Evolutionary conservation across 2,113 vertebrate species (phyloP), one percentile per base, ranked within the genome.

Genomic region (Parotia lawesii): DNA sequence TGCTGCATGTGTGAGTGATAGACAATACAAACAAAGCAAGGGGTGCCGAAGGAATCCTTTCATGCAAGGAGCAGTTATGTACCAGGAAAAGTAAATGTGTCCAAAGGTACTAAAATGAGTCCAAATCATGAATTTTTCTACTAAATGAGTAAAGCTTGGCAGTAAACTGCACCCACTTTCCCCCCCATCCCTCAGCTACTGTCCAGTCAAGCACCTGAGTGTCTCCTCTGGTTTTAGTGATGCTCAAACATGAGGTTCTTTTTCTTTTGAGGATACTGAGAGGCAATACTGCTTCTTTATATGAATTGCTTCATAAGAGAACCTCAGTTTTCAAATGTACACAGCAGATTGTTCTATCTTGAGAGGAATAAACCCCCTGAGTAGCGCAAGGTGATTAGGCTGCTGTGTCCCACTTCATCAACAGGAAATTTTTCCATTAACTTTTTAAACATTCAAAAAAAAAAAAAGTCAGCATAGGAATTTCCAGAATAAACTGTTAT

Each of bases 1-100:
- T 1, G 2, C 29, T 23, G 11, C 5, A 0, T 27, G 1, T 17
- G 12, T 22, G 61, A 80, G 29, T 40, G 65, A 40, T 7, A 38
- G 45, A 87, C 56, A 58, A 27, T 53, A 37, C 77, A 85, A 66
- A 4, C 47, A 72, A 77, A 83, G 45, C 67, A 19, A 11, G 33
- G 11, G 37, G 1, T 44, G 65, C 9, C 27, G 1, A 17, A 53
- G 73, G 31, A 66, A 14, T 87, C 37, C 23, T 27, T 77, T 25
- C 53, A 7, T 42, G 44, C 23, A 15, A 28, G 61, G 54, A 33
- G 7, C 45, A 27, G 3, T 11, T 28, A 15, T 19, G 57, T 47
- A 7, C 61, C 22, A 2, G 12, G 42, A 28, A 54, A 54, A 71
- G 51, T 38, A 51, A 51, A 54, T 16, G 1, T 23, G 15, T 31